A percentile compares a stretch with the other conserved stretches of the same genome.
These are phyloP conservation scores for Lochmaea capreae DNA, from an alignment of 2,888 invertebrate species.

Conservation along the genomic window DNA sequence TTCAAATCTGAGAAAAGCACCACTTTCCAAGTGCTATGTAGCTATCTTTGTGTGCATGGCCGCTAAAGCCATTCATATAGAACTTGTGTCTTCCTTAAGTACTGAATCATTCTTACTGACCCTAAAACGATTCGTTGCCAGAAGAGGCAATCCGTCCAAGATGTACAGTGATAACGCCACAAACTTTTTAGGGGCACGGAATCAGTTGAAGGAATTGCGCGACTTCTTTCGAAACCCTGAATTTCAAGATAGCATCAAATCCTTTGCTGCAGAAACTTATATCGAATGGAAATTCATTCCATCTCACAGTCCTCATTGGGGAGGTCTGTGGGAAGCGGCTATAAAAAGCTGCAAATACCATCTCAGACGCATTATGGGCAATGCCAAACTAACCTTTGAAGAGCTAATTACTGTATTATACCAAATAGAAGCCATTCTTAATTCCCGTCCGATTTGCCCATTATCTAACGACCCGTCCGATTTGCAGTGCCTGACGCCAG, in stretches of 20 bases:
- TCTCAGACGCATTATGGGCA: background rate
- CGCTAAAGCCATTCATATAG: background rate
- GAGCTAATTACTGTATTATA: background rate
- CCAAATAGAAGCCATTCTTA: background rate
- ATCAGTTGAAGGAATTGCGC: no score
- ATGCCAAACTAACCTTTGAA: background rate
- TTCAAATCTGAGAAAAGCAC: background rate
- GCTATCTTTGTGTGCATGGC: background rate
- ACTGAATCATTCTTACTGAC: background rate
- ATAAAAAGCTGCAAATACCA: background rate
- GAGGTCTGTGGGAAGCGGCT: background rate
- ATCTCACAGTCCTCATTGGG: background rate
- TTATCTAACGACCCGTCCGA: background rate
- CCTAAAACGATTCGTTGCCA: background rate
- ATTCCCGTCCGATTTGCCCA: background rate
- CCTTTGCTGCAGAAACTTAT: no score
- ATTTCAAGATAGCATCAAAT: no score
- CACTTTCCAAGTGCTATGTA: background rate
- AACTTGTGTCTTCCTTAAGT: background rate
- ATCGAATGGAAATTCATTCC: background rate
- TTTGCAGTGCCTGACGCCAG: background rate
- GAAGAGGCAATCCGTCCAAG: no score
- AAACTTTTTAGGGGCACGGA: no score
- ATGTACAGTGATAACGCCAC: no score
- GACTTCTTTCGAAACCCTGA: no score